Base-by-base conservation (phyloP, 2,888 invertebrate species). In the Morinoia aosen region DNA sequence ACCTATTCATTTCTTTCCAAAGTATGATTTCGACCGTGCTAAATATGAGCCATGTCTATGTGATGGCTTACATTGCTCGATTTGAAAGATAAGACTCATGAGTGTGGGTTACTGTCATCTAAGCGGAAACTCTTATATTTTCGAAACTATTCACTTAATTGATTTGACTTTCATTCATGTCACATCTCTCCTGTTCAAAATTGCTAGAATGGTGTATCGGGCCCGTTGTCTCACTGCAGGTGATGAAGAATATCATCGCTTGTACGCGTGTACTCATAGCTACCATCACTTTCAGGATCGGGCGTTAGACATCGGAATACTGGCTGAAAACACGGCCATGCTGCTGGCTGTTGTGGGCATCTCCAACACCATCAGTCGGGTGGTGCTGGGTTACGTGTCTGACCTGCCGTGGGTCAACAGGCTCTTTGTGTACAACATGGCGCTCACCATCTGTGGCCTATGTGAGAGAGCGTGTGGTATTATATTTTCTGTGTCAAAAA, bases 371-470 rank as follows among this genome's bases (percentile, higher is more conserved):
- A 97, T 99, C n/a, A 99, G 99, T 95, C 98, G 99, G 97, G 98
- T 99, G 96, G 97, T 98, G 95, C 98, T 99, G 91, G 99, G 99
- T 95, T 99, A 98, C 97, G 97, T 98, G 95, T 98, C 98, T 56
- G 99, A 99, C 97, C 98, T 98, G 97, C 98, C 98, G 0, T 99
- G 98, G 98, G 98, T 99, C 94, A 99, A 99, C 97, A 98, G 99
- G 96, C 98, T 99, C 96, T 98, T 98, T 97, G 98, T 99, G 96
- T 99, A 99, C 97, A 99, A 99, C 97, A 97, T 98, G 96, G 98
- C 99, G 97, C 98, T 99, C 96, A 98, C 98, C 12, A 97, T 98
- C 97, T 99, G 99, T 97, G 99, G 99, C 96, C 33, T 33, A 5
- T 48, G 48, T 48, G 48, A 48, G 48, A 48, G 48, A 48, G 48